These are phyloP conservation scores for Drosophila recens DNA, from an alignment of 2,888 invertebrate genomes.

Conservation along the genomic window DNA sequence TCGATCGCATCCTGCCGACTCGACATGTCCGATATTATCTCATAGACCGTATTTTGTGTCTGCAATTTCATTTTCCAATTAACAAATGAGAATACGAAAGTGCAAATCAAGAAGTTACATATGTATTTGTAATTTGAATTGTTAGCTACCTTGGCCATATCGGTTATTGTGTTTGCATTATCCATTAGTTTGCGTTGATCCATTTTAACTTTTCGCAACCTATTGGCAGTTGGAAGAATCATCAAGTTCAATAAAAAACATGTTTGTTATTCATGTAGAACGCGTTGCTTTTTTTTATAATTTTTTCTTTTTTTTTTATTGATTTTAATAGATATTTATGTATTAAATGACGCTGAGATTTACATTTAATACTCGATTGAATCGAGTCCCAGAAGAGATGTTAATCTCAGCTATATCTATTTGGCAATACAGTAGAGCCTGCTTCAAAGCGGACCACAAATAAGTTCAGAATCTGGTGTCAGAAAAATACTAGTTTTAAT, in stretches of 20 bases:
- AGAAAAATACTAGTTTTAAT: constrained; percentile 2
- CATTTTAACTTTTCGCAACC: constrained; percentile 99
- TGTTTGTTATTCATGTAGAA: constrained; percentile 27
- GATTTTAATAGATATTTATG: constrained; percentile 1
- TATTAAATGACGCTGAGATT: neutral
- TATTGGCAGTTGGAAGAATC: constrained; percentile 84
- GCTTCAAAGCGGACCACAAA: constrained; percentile 21
- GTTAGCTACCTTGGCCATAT: constrained; percentile 98
- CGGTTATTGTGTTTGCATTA: constrained; percentile 99
- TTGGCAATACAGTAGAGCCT: constrained; percentile 1
- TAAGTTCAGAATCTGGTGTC: neutral
- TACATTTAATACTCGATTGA: constrained; percentile 17
- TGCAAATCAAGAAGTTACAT: neutral
- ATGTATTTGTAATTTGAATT: constrained; percentile 1
- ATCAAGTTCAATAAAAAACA: constrained; percentile 50
- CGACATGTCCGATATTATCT: constrained; percentile 99
- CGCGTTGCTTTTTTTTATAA: constrained; percentile 13
- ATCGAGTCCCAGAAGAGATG: constrained; percentile 13
- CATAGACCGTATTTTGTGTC: constrained; percentile 99
- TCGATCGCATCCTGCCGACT: constrained; percentile 96
- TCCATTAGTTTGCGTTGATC: constrained; percentile 99
- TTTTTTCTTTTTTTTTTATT: constrained; percentile 8
- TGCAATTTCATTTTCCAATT: constrained; percentile 84
- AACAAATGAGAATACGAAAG: neutral
- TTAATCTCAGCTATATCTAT: constrained; percentile 7